Percentiles rank a stretch among this genome's conserved stretches.
Evolutionary conservation across 2,888 invertebrate genomes (phyloP).

Genomic region (Archips crataeganus): DNA sequence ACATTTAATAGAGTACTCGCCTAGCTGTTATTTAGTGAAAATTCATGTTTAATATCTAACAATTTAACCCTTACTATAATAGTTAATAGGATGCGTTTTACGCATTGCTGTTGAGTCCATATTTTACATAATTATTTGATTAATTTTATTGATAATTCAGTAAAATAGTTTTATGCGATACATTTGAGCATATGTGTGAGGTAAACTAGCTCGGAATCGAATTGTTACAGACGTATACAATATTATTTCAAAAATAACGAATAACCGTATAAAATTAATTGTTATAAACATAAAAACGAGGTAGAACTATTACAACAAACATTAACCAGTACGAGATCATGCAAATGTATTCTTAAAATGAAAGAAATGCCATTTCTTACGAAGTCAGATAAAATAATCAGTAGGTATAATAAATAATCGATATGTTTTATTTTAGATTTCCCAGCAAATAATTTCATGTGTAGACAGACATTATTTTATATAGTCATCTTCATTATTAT

Average conservation of each 20-base stretch:
- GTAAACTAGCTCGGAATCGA: not conserved
- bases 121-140: not conserved
- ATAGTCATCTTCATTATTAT: not conserved
- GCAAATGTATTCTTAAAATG: not conserved
- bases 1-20: not conserved
- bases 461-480: not conserved
- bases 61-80: not conserved
- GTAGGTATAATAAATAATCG: not conserved
- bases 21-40: not conserved
- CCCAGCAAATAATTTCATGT: not conserved
- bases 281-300: not conserved
- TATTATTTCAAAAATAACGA: not conserved
- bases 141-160: not conserved
- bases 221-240: not conserved
- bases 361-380: not conserved
- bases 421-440: not conserved
- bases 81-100: not conserved
- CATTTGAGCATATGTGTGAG: not conserved
- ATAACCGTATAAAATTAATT: not conserved
- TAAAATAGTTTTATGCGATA: not conserved
- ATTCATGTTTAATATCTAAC: not conserved
- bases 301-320: not conserved
- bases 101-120: not conserved
- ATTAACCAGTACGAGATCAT: not conserved
- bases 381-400: not conserved